These are phyloP conservation scores for Eciton burchellii DNA, from an alignment of 1,140 invertebrate species.

Conservation along the genomic window DNA sequence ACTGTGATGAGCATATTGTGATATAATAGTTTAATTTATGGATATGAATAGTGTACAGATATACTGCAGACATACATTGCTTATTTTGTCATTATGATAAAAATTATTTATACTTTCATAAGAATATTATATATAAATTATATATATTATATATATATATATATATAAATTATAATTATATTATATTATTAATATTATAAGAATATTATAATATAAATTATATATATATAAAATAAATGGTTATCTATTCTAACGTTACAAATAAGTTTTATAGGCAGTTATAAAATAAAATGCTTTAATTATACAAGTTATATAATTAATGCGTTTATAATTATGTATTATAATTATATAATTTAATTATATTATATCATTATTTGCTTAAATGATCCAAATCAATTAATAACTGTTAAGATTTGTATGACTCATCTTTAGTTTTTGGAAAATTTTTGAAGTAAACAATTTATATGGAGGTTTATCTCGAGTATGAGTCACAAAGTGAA, in stretches of 20 bases:
- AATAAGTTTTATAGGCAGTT: constrained; percentile 30
- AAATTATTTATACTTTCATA: constrained; percentile 14
- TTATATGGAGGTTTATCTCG: no score
- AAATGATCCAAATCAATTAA: not conserved
- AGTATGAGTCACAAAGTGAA: no score
- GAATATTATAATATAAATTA: no score
- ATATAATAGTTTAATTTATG: not conserved
- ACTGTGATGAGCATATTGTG: constrained; percentile 22
- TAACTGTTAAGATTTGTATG: no score
- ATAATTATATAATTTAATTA: no score
- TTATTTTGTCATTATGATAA: constrained; percentile 18
- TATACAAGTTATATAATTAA: not conserved
- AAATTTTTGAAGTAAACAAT: no score
- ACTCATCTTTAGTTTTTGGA: no score
- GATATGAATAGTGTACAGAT: not conserved
- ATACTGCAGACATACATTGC: not conserved
- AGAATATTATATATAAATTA: constrained; percentile 7
- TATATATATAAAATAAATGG: no score
- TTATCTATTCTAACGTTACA: not conserved
- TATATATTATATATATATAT: no score
- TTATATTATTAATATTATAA: no score
- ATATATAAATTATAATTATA: no score
- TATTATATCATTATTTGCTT: not conserved
- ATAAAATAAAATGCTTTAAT: not conserved
- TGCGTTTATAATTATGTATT: not conserved